phyloP scores from a whole-genome alignment of 2,888 invertebrate genomes.

The Hirudinaria manillensis region DNA sequence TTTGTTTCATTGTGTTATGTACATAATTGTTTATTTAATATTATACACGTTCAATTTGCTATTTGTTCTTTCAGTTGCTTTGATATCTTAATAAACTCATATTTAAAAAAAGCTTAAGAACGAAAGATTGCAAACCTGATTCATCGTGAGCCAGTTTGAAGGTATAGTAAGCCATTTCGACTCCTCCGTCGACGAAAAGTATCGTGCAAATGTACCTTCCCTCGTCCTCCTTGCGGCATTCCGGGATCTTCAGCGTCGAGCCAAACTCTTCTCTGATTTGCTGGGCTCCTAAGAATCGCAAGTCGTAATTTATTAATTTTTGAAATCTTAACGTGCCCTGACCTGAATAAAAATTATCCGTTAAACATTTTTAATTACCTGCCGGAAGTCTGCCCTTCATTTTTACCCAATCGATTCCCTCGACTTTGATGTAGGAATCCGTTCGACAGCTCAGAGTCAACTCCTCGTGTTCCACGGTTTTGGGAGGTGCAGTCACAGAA shows the following conservation, averaged over 20 bases:
- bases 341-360: background rate
- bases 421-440: background rate
- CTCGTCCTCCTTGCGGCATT: constrained; percentile 8
- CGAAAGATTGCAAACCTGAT: background rate
- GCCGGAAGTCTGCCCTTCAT: background rate
- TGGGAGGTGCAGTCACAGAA: background rate
- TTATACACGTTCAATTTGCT: too few relatives aligned
- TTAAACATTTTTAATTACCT: background rate
- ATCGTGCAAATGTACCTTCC: constrained; percentile 25
- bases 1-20: too few relatives aligned
- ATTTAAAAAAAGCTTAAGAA: too few relatives aligned
- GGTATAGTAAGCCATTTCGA: constrained; percentile 17
- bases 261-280: background rate
- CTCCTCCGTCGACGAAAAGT: background rate
- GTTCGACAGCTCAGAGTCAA: constrained; percentile 1
- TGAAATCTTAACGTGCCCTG: background rate
- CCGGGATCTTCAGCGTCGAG: background rate
- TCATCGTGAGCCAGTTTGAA: background rate
- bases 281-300: background rate
- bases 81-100: too few relatives aligned
- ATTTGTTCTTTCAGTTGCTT: too few relatives aligned
- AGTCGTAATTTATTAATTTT: background rate
- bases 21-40: too few relatives aligned
- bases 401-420: constrained; percentile 1
- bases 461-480: background rate